A percentile compares a stretch with the other conserved stretches of the same genome.
These are phyloP conservation scores for Maccullochella peelii DNA, from an alignment of 2,113 vertebrate genomes.

Conservation along the genomic window DNA sequence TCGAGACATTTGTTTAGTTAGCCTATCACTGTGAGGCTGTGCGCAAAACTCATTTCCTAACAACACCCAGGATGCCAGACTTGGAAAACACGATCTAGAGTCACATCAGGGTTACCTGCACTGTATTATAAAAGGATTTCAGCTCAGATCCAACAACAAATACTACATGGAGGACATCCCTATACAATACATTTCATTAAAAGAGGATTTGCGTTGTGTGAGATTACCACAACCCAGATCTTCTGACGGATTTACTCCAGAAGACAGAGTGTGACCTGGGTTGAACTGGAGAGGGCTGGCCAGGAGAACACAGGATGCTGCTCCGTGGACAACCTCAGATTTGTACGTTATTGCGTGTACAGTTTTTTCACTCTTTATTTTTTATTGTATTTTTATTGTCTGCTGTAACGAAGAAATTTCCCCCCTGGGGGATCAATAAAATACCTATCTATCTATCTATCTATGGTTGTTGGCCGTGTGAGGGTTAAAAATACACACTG, in stretches of 20 bases:
- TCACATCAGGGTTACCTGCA: conserved; percentile 16
- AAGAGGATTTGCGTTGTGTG: conserved; percentile 47
- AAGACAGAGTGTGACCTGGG: background rate
- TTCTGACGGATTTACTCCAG: conserved; percentile 29
- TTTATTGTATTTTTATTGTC: too few species aligned
- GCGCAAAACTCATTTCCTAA: conserved; percentile 1
- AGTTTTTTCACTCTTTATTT: too few species aligned
- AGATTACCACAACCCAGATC: conserved; percentile 8
- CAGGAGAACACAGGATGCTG: background rate
- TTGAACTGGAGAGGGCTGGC: background rate
- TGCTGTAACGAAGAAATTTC: too few species aligned
- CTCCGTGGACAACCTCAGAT: background rate
- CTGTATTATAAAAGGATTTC: conserved; percentile 17
- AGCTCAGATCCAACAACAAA: conserved; percentile 16
- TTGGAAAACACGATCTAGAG: background rate
- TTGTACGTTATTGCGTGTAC: too few species aligned
- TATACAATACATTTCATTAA: conserved; percentile 52
- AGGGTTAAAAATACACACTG: background rate
- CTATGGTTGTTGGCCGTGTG: background rate
- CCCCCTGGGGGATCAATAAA: too few species aligned
- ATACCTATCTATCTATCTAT: too few species aligned
- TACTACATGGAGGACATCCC: conserved; percentile 3
- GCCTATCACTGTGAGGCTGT: background rate
- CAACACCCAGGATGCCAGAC: background rate
- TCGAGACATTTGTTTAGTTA: background rate